phyloP scores from a whole-genome alignment of 2,113 vertebrate genomes.

The Oryzias melastigma region DNA sequence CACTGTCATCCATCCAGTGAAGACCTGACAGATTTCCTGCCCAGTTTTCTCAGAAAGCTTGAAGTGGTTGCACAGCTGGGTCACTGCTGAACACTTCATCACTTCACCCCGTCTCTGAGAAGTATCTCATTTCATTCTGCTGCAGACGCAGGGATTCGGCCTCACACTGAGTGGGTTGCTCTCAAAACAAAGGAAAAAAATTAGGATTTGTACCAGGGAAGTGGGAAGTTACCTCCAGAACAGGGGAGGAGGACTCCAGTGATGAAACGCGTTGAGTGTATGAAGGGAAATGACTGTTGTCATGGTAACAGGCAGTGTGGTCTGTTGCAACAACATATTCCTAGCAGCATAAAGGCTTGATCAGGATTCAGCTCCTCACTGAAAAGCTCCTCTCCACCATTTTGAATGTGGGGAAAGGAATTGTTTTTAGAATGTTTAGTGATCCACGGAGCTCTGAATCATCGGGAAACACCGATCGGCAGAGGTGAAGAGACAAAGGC shows the following conservation, averaged over 20 bases:
- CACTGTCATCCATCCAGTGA: neutral
- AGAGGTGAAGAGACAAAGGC: conserved; percentile 15
- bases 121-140: conserved; percentile 7
- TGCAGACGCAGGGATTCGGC: conserved; percentile 10
- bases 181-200: conserved; percentile 11
- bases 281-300: conserved; percentile 79
- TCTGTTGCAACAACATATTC: conserved; percentile 66
- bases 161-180: neutral
- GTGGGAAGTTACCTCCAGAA: conserved; percentile 34
- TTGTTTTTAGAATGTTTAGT: conserved; percentile 48
- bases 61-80: conserved; percentile 4
- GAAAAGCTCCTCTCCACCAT: conserved; percentile 58
- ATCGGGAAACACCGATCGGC: conserved; percentile 31
- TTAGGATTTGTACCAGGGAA: conserved; percentile 7
- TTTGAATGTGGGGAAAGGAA: conserved; percentile 42
- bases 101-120: neutral
- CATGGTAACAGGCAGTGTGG: conserved; percentile 82
- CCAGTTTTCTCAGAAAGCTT: conserved; percentile 5
- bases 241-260: conserved; percentile 32
- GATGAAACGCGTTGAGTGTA: conserved; percentile 68
- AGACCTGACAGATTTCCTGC: conserved; percentile 5
- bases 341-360: conserved; percentile 48
- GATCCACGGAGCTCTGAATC: conserved; percentile 33
- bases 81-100: conserved; percentile 4
- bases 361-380: conserved; percentile 57